Percentiles rank a stretch among this genome's conserved stretches.
phyloP scores from a whole-genome alignment of 2,113 vertebrate species.

The Holacanthus passer region DNA sequence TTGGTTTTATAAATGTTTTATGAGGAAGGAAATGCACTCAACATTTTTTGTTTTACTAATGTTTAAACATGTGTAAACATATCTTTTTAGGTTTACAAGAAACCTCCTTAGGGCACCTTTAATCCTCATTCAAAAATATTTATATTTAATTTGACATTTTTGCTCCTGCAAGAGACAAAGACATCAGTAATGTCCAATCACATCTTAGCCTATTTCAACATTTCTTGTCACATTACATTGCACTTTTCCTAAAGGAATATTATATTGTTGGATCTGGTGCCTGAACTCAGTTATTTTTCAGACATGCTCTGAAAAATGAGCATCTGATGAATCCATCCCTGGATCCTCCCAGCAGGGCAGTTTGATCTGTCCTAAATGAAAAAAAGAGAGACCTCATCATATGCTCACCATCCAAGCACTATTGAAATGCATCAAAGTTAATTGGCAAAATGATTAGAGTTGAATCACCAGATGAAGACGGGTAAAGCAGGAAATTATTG shows the following conservation, averaged over 20 bases:
- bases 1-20: too few species aligned
- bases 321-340: not conserved
- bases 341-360: not conserved
- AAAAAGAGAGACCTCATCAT: not conserved
- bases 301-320: not conserved
- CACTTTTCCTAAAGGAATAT: not conserved
- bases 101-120: not conserved
- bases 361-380: not conserved
- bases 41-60: too few species aligned
- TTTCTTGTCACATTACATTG: not conserved
- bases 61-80: too few species aligned
- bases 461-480: not conserved
- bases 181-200: too few species aligned
- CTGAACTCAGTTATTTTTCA: not conserved
- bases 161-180: too few species aligned
- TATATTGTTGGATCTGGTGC: not conserved
- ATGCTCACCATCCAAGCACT: not conserved
- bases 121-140: not conserved
- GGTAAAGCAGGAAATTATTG: not conserved
- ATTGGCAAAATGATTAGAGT: constrained; percentile 47
- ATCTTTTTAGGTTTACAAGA: too few species aligned
- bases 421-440: not conserved
- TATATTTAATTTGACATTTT: not conserved
- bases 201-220: not conserved
- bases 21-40: too few species aligned